Conservation (phyloP, 2,888 invertebrate genomes). For the Xestia rhomboidea region DNA sequence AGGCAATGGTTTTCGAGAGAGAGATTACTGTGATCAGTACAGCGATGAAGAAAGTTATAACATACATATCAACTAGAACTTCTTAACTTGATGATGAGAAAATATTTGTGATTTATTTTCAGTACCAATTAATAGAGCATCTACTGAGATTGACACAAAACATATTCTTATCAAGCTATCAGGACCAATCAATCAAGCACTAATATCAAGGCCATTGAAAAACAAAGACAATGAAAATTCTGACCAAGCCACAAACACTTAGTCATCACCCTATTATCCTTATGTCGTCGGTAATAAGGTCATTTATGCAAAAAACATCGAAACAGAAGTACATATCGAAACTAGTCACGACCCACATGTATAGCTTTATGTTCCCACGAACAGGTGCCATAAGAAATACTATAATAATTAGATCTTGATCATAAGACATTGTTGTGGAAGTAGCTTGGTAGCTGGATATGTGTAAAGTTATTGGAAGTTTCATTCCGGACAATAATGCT, state of each 20-base stretch:
- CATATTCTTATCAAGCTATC: not conserved
- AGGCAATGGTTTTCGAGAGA: too few species aligned
- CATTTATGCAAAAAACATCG: constrained; percentile 47
- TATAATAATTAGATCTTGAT: constrained; percentile 67
- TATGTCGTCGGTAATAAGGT: constrained; percentile 58
- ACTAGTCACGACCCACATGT: constrained; percentile 65
- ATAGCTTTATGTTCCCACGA: constrained; percentile 60
- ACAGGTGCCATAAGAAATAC: constrained; percentile 63
- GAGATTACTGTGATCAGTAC: not conserved
- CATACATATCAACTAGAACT: not conserved
- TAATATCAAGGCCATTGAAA: constrained; percentile 22
- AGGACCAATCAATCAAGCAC: constrained; percentile 6
- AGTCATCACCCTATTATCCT: constrained; percentile 34
- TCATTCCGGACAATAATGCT: not conserved
- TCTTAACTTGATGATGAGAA: not conserved
- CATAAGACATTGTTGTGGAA: constrained; percentile 40
- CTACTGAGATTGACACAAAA: not conserved
- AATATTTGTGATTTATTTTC: not conserved
- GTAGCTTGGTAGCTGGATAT: constrained; percentile 22
- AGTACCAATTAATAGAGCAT: not conserved
- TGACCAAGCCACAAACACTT: constrained; percentile 12
- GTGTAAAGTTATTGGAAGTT: constrained; percentile 21
- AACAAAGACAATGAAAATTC: constrained; percentile 29
- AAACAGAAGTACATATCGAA: constrained; percentile 56
- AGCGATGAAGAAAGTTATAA: not conserved